phyloP scores from a whole-genome alignment of 2,797 vertebrate species.

The Coregonus suidteri region DNA sequence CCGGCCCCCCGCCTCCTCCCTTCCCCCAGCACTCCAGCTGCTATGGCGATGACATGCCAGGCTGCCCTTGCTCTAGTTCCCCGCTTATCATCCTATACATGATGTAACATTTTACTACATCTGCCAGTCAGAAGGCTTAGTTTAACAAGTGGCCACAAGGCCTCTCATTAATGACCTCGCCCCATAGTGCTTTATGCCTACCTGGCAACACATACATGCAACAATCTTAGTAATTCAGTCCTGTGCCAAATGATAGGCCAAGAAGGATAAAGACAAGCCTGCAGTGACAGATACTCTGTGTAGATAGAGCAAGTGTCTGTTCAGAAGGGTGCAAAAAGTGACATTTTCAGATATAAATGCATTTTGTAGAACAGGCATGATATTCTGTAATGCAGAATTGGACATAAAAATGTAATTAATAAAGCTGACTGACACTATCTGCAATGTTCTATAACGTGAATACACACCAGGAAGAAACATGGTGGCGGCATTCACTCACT shows the following conservation, averaged over 20 bases:
- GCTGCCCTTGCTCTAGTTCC: not conserved
- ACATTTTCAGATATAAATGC: not conserved
- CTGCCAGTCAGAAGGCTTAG: not conserved
- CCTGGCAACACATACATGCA: not conserved
- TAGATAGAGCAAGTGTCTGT: not conserved
- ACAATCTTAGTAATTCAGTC: not conserved
- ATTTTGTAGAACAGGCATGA: not conserved
- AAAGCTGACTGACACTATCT: no score
- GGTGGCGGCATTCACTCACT: not conserved
- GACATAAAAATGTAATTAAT: no score
- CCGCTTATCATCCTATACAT: conserved; percentile 7
- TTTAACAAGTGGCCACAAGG: conserved; percentile 8
- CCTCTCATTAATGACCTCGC: not conserved
- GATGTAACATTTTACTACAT: conserved; percentile 17
- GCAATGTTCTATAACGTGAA: no score
- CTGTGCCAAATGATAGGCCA: not conserved
- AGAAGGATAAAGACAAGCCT: not conserved
- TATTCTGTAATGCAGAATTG: not conserved
- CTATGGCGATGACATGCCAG: not conserved
- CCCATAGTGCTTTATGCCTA: not conserved
- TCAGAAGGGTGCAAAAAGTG: not conserved
- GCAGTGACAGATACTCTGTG: not conserved
- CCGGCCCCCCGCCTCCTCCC: conserved; percentile 14
- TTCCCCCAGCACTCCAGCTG: conserved; percentile 25
- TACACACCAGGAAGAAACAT: not conserved